These are phyloP conservation scores for Puffinus mauretanicus DNA, from an alignment of 2,113 vertebrate species.

Conservation along the genomic window DNA sequence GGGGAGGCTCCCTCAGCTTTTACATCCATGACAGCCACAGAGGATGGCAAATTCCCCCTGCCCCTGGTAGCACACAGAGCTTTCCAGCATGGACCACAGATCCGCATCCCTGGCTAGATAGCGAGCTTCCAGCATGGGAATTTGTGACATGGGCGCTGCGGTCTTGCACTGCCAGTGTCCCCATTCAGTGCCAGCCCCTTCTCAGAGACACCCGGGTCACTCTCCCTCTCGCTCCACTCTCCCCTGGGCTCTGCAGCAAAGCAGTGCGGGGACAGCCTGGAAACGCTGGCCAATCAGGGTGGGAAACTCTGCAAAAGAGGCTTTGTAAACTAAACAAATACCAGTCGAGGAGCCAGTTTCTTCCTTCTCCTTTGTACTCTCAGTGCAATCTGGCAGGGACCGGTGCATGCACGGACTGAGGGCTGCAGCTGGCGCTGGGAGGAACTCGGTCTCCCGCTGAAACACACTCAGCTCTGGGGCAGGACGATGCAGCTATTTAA, in stretches of 20 bases:
- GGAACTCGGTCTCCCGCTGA: fast-evolving
- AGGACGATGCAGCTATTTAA: not conserved
- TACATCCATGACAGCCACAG: no score
- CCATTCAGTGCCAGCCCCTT: not conserved
- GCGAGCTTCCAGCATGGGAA: not conserved
- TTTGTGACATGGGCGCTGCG: not conserved
- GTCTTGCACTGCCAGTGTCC: not conserved
- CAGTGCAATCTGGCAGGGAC: not conserved
- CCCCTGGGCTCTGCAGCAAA: not conserved
- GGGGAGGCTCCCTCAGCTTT: not conserved
- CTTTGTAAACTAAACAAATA: not conserved
- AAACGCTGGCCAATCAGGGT: not conserved
- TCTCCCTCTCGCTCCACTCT: not conserved
- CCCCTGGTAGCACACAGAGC: not conserved
- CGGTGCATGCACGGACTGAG: fast-evolving
- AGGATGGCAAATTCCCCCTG: not conserved
- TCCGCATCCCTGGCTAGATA: not conserved
- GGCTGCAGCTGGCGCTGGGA: not conserved
- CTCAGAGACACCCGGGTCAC: fast-evolving
- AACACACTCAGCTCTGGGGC: not conserved
- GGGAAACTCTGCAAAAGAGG: not conserved
- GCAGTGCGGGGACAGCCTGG: not conserved
- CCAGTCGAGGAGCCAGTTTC: not conserved
- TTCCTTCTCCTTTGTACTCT: not conserved
- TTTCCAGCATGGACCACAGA: not conserved